Evolutionary conservation across 2,888 invertebrate genomes (phyloP).

Genomic region (Sphaerophoria taeniata): DNA sequence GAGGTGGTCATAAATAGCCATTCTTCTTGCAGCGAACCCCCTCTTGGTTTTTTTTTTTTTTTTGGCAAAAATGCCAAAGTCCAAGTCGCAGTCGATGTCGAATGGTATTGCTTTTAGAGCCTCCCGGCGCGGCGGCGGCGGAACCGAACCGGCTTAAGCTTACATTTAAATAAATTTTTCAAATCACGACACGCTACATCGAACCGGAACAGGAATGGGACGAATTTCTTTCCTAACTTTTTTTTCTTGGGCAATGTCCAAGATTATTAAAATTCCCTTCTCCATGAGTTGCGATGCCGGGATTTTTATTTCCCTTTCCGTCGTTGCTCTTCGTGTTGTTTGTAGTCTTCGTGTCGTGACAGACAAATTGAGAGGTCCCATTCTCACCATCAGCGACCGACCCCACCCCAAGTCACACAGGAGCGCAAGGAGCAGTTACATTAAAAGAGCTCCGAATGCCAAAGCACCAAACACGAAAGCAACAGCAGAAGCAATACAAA

Average conservation of each 20-base stretch:
- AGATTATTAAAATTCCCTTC: constrained; percentile 72
- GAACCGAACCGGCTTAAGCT: constrained; percentile 28
- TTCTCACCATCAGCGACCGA: neutral
- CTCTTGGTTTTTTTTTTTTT: constrained; percentile 28
- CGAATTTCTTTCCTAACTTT: neutral
- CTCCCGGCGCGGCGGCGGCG: neutral
- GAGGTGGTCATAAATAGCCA: constrained; percentile 71
- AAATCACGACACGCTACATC: constrained; percentile 15
- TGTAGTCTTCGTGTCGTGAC: neutral
- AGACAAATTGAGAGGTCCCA: constrained; percentile 8
- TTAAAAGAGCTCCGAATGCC: neutral
- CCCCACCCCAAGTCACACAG: neutral
- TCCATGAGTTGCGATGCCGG: constrained; percentile 45
- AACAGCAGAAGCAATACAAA: constrained; percentile 37
- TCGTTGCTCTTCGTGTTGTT: neutral
- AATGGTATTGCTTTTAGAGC: constrained; percentile 16
- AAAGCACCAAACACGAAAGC: constrained; percentile 16
- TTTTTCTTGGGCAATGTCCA: constrained; percentile 69
- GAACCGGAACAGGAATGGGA: constrained; percentile 8
- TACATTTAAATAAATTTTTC: constrained; percentile 61
- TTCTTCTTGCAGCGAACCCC: constrained; percentile 35
- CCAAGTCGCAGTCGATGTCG: neutral
- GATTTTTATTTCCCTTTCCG: constrained; percentile 46
- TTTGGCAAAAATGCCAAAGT: constrained; percentile 50
- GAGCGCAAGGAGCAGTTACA: neutral